These are phyloP conservation scores for Zosterops lateralis DNA, from an alignment of 2,113 vertebrate genomes.

Conservation along the genomic window DNA sequence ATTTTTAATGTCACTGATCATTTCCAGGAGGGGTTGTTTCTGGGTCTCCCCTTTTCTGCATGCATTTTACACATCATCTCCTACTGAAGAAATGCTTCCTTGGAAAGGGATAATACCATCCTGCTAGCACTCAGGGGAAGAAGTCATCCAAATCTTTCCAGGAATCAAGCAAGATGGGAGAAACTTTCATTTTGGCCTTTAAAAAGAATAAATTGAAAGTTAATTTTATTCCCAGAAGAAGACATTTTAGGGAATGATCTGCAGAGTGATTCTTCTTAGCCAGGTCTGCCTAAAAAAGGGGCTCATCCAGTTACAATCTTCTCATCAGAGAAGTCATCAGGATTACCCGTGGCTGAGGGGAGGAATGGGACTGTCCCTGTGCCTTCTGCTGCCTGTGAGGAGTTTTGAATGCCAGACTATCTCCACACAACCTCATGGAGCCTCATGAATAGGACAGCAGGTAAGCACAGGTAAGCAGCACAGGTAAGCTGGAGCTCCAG, in stretches of 20 bases:
- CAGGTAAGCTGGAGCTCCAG: not conserved
- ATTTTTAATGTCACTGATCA: constrained; percentile 3
- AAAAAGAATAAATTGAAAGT: not conserved
- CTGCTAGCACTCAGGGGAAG: not conserved
- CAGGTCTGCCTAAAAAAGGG: not conserved
- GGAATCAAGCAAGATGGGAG: not conserved
- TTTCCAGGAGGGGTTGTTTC: not conserved
- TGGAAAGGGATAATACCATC: fast-evolving
- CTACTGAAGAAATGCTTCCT: not conserved
- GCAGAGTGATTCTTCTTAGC: fast-evolving
- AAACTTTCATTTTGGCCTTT: not conserved
- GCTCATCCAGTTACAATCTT: not conserved
- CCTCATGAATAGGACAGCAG: not conserved
- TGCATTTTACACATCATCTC: not conserved
- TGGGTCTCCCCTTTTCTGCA: not conserved
- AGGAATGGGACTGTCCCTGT: not conserved
- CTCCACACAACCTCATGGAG: not conserved
- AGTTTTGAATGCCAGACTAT: not conserved
- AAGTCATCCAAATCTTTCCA: not conserved
- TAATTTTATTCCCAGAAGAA: not conserved
- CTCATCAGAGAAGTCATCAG: not conserved
- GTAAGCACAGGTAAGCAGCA: not conserved
- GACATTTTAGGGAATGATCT: not conserved
- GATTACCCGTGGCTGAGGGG: not conserved
- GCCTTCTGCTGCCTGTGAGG: not conserved